Base-by-base conservation (phyloP, 2,888 invertebrate species). In the Urechis unicinctus region DNA sequence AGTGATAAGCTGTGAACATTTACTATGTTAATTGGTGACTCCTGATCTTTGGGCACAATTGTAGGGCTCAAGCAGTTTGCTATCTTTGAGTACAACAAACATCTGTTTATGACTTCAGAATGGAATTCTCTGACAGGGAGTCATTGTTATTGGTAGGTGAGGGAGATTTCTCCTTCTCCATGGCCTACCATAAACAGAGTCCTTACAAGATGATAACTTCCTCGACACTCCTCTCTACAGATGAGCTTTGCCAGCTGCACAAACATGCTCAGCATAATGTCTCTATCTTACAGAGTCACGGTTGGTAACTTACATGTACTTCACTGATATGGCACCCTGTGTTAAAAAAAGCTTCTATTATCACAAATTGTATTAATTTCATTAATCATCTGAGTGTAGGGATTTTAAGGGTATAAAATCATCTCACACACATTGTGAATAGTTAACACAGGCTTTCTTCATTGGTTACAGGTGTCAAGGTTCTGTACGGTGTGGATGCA, bases 161-260 rank as follows among this genome's bases (percentile, higher is more conserved):
- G 66, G 83, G 83, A 2, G 82, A 83, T 69, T 83, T 83, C 69
- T 82, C 83, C 1, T 82, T 83, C 63, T 68, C 80, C 21, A 73
- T 76, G 21, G 73, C 78, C 22, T 68, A 82, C 48, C 60, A 71
- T 28, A 66, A 70, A 56, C 42, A 53, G n/a, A 25, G 69, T 50
- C 65, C 68, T 52, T 64, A 72, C 5, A 64, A 66, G 36, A 65
- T 76, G 41, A 61, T 72, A 29, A 64, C 79, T 17, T 70, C 81
- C 17, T 77, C 81, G 24, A 80, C 80, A 62, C 74, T 79, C 50
- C 81, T 82, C 63, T 61, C 68, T 43, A 26, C 24, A 22, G 41
- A 31, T 2, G 36, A 50, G 36, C 36, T 50, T n/a, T 28, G 43
- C 42, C 42, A 52, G 28, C 5, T 24, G 43, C 44, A 52, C 44